Evolutionary conservation across 2,797 vertebrate species (phyloP), one percentile per base, ranked within the genome.

Genomic region (Macroramphosus scolopax): DNA sequence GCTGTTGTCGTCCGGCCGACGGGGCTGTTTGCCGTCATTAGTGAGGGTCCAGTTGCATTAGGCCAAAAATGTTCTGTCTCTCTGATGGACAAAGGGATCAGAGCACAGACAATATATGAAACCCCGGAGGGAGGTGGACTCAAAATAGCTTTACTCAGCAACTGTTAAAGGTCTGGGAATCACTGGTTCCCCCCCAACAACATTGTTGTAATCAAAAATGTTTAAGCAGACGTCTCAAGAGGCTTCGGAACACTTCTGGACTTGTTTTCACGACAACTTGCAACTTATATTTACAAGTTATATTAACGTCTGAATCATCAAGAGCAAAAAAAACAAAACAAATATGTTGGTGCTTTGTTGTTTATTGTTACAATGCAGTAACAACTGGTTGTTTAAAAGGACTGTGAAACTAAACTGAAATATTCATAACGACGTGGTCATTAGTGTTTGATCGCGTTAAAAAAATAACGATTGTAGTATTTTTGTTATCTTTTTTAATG

Each of bases 1-100:
- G 89, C 89, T 89, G 89, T 83, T 87, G 75, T 82, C 74, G 76
- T 80, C 71, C 60, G 43, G 78, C 83, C 71, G 81, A 82, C 79
- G 74, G 75, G 63, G 63, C 69, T 82, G 66, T 83, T 81, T 73
- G 48, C 79, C 83, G 84, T 82, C 81, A 84, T 87, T 87, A 85
- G 78, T 22, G 31, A 59, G 70, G 70, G 75, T 84, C 81, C 80
- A 77, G 82, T 80, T 80, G 79, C 86, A 86, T 82, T 84, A 87
- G 65, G 69, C 66, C 12, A 32, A 81, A 82, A 78, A 83, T 78
- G 77, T 62, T 78, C 66, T 67, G 63, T 82, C 72, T 81, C 75
- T 77, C 68, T 77, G 76, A 83, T 77, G 80, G 82, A 87, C 82
- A 82, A 82, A 82, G 73, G 84, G 82, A 82, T 85, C 80, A 85